These are phyloP conservation scores for Podocnemis expansa DNA, from an alignment of 2,113 vertebrate genomes.

Conservation along the genomic window DNA sequence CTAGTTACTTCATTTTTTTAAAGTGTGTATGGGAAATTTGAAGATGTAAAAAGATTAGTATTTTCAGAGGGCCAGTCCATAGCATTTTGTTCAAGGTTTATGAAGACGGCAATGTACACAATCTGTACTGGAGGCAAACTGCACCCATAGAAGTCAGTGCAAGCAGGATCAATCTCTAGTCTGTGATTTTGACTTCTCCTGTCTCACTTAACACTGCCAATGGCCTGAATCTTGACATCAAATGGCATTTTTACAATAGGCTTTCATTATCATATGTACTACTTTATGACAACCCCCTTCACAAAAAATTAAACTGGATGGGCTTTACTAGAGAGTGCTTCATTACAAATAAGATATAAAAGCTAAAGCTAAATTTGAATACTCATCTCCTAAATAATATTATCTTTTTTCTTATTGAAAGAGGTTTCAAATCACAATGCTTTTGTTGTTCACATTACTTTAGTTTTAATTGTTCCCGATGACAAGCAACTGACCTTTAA, in stretches of 20 bases:
- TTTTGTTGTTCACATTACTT: constrained; percentile 45
- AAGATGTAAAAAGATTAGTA: background rate
- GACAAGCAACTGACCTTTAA: constrained; percentile 63
- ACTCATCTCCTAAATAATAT: constrained; percentile 27
- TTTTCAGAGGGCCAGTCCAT: background rate
- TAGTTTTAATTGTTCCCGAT: constrained; percentile 23
- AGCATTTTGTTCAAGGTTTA: background rate
- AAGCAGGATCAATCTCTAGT: background rate
- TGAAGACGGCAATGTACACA: background rate
- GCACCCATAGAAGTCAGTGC: background rate
- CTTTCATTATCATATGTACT: background rate
- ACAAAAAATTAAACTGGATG: background rate
- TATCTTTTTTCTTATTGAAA: background rate
- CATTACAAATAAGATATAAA: background rate
- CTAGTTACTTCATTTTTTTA: background rate
- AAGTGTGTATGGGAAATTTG: background rate
- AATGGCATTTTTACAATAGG: background rate
- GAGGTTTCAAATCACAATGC: background rate
- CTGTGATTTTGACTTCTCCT: background rate
- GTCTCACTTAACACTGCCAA: background rate
- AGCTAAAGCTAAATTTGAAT: constrained; percentile 2
- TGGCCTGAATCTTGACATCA: background rate
- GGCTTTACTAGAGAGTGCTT: background rate
- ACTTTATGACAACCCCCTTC: background rate
- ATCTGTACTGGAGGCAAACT: background rate